These are phyloP conservation scores for Tyria jacobaeae DNA, from an alignment of 2,888 invertebrate species.

Conservation along the genomic window DNA sequence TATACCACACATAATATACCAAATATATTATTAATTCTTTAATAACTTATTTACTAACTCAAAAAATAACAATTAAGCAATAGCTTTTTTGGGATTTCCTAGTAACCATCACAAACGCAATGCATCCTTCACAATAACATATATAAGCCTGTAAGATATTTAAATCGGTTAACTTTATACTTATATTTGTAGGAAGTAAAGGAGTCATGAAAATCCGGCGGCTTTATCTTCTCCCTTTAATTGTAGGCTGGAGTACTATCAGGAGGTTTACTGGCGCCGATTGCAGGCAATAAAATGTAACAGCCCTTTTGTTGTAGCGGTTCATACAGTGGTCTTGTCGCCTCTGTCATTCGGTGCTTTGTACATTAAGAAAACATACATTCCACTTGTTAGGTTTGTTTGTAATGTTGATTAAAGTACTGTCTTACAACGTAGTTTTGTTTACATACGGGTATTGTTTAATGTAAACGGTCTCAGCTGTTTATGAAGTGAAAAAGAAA, in stretches of 20 bases:
- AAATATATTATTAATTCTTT: too few species aligned
- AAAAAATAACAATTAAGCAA: too few species aligned
- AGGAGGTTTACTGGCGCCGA: conserved; percentile 70
- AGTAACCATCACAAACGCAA: too few species aligned
- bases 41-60: too few species aligned
- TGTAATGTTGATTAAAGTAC: not conserved
- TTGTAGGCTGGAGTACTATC: conserved; percentile 77
- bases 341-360: conserved; percentile 44
- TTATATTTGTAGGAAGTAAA: conserved; percentile 45
- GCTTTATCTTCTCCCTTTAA: conserved; percentile 76
- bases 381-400: conserved; percentile 18
- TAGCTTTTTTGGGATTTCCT: too few species aligned
- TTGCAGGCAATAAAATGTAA: conserved; percentile 77
- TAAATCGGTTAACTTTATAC: conserved; percentile 37
- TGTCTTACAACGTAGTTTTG: not conserved
- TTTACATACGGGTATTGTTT: not conserved
- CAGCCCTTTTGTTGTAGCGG: conserved; percentile 69
- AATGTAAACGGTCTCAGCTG: too few species aligned
- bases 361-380: conserved; percentile 52
- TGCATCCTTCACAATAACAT: not conserved
- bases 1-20: too few species aligned
- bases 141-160: conserved; percentile 9
- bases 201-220: conserved; percentile 62
- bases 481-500: too few species aligned
- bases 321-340: conserved; percentile 65